These are phyloP conservation scores for Patella pellucida DNA, from an alignment of 2,888 invertebrate genomes.

Conservation along the genomic window DNA sequence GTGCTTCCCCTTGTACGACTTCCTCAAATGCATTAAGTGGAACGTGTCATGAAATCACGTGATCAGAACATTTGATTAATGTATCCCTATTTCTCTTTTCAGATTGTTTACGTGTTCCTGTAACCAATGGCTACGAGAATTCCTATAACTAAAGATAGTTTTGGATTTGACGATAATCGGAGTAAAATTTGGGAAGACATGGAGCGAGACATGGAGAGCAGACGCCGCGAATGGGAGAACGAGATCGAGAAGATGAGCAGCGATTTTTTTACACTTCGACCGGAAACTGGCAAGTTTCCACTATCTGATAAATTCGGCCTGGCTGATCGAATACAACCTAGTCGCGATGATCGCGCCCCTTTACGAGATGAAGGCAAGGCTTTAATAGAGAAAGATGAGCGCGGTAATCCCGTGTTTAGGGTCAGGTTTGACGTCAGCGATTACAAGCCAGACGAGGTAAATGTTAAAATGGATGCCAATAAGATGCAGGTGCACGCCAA, in stretches of 20 bases:
- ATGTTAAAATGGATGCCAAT: slow-evolving; percentile 60
- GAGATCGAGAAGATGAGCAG: slow-evolving; percentile 67
- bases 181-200: slow-evolving; percentile 64
- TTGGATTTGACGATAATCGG: slow-evolving; percentile 67
- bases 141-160: slow-evolving; percentile 66
- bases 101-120: slow-evolving; percentile 25
- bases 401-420: slow-evolving; percentile 55
- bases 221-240: slow-evolving; percentile 65
- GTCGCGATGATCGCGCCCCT: neutral
- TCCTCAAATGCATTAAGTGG: too few relatives aligned
- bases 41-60: too few relatives aligned
- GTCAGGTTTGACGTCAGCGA: slow-evolving; percentile 61
- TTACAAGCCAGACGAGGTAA: slow-evolving; percentile 63
- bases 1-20: too few relatives aligned
- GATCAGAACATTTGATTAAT: too few relatives aligned
- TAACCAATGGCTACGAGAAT: slow-evolving; percentile 60
- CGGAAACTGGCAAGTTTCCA: slow-evolving; percentile 46
- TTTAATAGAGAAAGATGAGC: slow-evolving; percentile 52
- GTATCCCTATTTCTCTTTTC: slow-evolving; percentile 28
- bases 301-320: slow-evolving; percentile 48
- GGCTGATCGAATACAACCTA: neutral
- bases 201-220: slow-evolving; percentile 64
- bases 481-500: slow-evolving; percentile 59
- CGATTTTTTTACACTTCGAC: slow-evolving; percentile 67
- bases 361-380: slow-evolving; percentile 46